phyloP scores from a whole-genome alignment of 2,888 invertebrate genomes.

The Ornithoptera alexandrae region DNA sequence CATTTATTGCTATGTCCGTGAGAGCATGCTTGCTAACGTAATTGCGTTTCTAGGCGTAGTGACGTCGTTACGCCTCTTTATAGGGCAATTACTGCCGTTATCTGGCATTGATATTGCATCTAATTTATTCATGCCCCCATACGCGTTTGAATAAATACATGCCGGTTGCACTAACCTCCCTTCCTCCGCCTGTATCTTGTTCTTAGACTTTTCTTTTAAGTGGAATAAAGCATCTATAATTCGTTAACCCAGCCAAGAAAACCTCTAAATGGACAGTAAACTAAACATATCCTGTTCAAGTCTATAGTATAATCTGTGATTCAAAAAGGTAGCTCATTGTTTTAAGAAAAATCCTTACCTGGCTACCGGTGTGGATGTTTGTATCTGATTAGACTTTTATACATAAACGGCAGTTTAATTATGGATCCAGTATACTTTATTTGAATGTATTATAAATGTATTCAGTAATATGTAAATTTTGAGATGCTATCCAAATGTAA shows the following conservation, averaged over 20 bases:
- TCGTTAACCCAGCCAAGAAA: constrained; percentile 37
- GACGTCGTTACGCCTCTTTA: constrained; percentile 75
- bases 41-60: constrained; percentile 72
- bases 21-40: constrained; percentile 65
- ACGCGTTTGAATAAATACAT: constrained; percentile 65
- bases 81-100: constrained; percentile 76
- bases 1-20: constrained; percentile 66
- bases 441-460: constrained; percentile 55
- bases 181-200: constrained; percentile 35
- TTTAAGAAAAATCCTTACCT: constrained; percentile 15
- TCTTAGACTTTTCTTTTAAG: constrained; percentile 46
- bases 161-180: constrained; percentile 58
- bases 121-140: constrained; percentile 67
- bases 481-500: constrained; percentile 49
- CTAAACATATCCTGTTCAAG: constrained; percentile 40
- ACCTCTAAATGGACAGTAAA: constrained; percentile 40
- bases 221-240: constrained; percentile 53
- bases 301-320: constrained; percentile 35
- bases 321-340: constrained; percentile 44
- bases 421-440: constrained; percentile 42
- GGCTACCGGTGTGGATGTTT: not conserved
- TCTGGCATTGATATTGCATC: constrained; percentile 78
- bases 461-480: constrained; percentile 43
- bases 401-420: constrained; percentile 29
- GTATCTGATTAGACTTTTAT: not conserved